A percentile compares a stretch with the other conserved stretches of the same genome.
These are phyloP conservation scores for Platycheirus albimanus DNA, from an alignment of 2,888 invertebrate genomes.

Conservation along the genomic window DNA sequence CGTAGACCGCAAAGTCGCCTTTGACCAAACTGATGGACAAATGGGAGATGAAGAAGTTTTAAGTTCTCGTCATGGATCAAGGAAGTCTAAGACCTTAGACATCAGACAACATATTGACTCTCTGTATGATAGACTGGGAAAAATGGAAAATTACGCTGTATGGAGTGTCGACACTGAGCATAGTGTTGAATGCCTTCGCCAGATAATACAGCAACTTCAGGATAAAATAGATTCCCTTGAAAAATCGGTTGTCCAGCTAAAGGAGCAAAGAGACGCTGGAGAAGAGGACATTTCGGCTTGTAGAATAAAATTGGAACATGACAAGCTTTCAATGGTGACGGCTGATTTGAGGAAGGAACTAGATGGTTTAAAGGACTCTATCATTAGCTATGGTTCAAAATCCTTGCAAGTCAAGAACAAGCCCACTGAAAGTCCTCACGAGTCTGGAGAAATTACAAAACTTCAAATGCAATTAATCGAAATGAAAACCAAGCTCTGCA, in stretches of 20 bases:
- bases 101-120: conserved; percentile 43
- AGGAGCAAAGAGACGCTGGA: not conserved
- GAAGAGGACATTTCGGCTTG: conserved; percentile 43
- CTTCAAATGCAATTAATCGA: conserved; percentile 37
- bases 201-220: conserved; percentile 10
- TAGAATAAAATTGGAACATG: conserved; percentile 32
- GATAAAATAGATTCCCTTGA: not conserved
- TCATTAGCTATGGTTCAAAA: not conserved
- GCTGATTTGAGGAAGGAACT: conserved; percentile 23
- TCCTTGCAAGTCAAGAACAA: not conserved
- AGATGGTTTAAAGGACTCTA: not conserved
- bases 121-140: conserved; percentile 35
- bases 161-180: conserved; percentile 26
- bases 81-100: no score
- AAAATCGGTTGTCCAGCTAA: not conserved
- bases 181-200: conserved; percentile 25
- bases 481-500: conserved; percentile 10
- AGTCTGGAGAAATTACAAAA: not conserved
- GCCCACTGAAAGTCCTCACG: not conserved
- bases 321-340: not conserved
- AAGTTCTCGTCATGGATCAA: not conserved
- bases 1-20: conserved; percentile 41
- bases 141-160: conserved; percentile 42
- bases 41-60: not conserved
- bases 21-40: not conserved